Base-by-base conservation (phyloP, 2,113 vertebrate genomes). In the Entelurus aequoreus region DNA sequence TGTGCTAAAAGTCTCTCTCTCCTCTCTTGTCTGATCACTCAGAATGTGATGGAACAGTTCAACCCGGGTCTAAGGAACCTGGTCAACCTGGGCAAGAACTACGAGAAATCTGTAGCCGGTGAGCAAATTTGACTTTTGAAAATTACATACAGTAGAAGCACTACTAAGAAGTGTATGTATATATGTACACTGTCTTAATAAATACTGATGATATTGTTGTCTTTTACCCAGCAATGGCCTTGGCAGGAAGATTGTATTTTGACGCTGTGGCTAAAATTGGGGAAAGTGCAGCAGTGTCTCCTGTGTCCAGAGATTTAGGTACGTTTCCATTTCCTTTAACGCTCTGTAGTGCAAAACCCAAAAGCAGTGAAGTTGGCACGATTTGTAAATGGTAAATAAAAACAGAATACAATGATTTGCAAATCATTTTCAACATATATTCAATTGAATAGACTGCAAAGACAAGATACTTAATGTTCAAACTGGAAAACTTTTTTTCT, bases 1-100 rank as follows among this genome's bases (percentile, higher is more conserved):
- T 6, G 7, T 54, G 35, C 14, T 11, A 52, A 14, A 65, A 59
- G 38, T 7, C n/a, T 63, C 5, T 69, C 8, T 40, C 11, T 11
- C 7, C 11, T 71, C 55, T 19, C 56, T 19, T 69, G 54, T 68
- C 19, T n/a, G 53, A 47, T 49, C 51, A 12, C 72, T 1, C 82
- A 99, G 97, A 98, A 94, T 92, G 96, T 99, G 72, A 94, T 99
- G 96, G 97, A 99, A 66, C 95, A 99, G 72, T 98, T 99, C 90
- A 98, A 99, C 83, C 97, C 97, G 0, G 95, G 97, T 13, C 89
- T 99, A 74, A 92, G 94, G 74, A 99, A 98, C 77, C 91, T 99
- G 79, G 90, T 96, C 87, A 98, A 96, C 88, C 84, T 99, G 79
- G 97, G 97, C 11, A 99, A 95, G 87, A 98, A 91, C 88, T 99